phyloP scores from a whole-genome alignment of 2,888 invertebrate species.

The Cataglyphis altisquamis region DNA sequence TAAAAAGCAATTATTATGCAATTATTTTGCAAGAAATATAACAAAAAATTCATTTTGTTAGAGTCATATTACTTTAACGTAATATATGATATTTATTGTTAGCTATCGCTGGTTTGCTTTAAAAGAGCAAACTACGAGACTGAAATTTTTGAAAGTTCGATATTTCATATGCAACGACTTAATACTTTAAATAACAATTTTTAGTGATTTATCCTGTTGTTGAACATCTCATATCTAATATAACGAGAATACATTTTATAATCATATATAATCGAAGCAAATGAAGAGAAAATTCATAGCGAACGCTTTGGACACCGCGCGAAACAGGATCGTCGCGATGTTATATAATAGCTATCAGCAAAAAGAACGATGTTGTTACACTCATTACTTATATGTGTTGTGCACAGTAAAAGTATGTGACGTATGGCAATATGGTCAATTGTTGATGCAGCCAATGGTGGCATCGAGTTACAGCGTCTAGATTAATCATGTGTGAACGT shows the following conservation, averaged over 20 bases:
- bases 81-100: neutral
- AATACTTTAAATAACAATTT: slow-evolving; percentile 32
- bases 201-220: neutral
- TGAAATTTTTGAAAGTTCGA: neutral
- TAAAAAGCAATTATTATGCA: neutral
- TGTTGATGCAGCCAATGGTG: neutral
- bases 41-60: neutral
- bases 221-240: neutral
- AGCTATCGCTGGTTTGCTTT: slow-evolving; percentile 7
- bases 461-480: neutral
- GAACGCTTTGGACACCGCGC: slow-evolving; percentile 3
- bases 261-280: slow-evolving; percentile 2
- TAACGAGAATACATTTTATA: slow-evolving; percentile 8
- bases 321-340: slow-evolving; percentile 35
- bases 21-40: neutral
- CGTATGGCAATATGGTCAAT: neutral
- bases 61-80: neutral
- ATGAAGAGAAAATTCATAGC: slow-evolving; percentile 2
- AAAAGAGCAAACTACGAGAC: neutral
- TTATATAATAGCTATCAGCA: slow-evolving; percentile 29
- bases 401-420: slow-evolving; percentile 33
- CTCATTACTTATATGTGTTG: slow-evolving; percentile 34
- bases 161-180: neutral
- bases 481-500: slow-evolving; percentile 1
- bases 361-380: slow-evolving; percentile 3